Conservation (phyloP, 2,888 invertebrate genomes). For the Tinea semifulvella region DNA sequence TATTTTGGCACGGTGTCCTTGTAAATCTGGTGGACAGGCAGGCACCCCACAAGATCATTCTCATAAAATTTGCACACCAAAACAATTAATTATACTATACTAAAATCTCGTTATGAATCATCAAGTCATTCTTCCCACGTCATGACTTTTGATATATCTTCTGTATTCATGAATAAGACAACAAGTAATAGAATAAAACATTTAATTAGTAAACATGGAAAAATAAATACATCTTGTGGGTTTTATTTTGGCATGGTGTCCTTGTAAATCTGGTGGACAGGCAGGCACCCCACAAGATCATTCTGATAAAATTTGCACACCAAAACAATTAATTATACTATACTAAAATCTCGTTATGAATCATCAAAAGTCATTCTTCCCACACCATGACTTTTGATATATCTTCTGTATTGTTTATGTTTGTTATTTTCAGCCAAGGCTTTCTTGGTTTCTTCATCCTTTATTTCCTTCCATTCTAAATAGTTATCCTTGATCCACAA, state of each 20-base stretch:
- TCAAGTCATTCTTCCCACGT: conserved; percentile 89
- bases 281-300: not conserved
- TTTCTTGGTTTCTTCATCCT: conserved; percentile 86
- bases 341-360: conserved; percentile 48
- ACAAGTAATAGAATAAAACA: not conserved
- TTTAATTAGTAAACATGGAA: conserved; percentile 1
- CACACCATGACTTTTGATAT: conserved; percentile 89
- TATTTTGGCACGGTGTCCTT: not conserved
- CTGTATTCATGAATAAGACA: too few relatives aligned
- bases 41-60: not conserved
- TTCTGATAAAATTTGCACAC: not conserved
- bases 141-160: conserved; percentile 90
- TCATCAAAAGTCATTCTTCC: conserved; percentile 93
- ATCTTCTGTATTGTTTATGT: conserved; percentile 89
- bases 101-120: conserved; percentile 65
- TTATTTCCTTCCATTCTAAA: conserved; percentile 78
- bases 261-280: not conserved
- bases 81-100: not conserved
- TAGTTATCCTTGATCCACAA: conserved; percentile 88
- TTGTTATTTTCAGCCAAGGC: conserved; percentile 86
- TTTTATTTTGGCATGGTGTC: conserved; percentile 1
- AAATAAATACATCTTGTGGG: conserved; percentile 8
- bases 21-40: not conserved
- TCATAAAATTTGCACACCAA: not conserved
- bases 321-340: not conserved